Base-by-base conservation (phyloP, 1,140 invertebrate genomes). In the Cydia splendana region DNA sequence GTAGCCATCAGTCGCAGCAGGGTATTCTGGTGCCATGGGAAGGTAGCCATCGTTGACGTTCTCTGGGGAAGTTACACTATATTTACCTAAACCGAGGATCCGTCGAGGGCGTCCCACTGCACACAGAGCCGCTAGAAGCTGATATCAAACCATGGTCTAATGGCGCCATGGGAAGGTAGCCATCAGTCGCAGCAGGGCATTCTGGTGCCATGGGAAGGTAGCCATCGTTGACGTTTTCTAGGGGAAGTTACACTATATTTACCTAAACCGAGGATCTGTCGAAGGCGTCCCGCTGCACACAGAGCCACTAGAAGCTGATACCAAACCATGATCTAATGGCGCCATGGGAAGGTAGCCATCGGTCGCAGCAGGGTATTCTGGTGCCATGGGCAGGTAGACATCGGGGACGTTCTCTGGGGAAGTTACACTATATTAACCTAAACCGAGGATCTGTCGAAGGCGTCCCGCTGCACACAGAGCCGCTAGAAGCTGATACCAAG, bases 201-300 rank as follows among this genome's bases (percentile, higher is more conserved):
- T 78, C 84, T n/a, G 88, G 88, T 65, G 82, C 34, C 34, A 34
- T 34, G 34, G 34, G 34, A 5, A 34, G 34, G 34, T 34, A 34
- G 34, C 34, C 89, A 73, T 28, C 1, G 28, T 28, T 28, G 28
- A 28, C 30, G 2, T 34, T 34, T 34, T 73, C 75, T 34, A 0
- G 2, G 30, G 4, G 30, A 34, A 0, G 30, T 34, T 34, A 34
- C 28, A 34, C 30, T 34, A 34, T 6, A 34, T 34, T 79, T 38
- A 84, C 82, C 82, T 84, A 75, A 93, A 93, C 73, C 92, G 76
- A 4, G 91, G 87, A 80, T 93, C 91, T 4, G 89, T 93, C 73
- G 91, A 93, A 6, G 92, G 92, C 10, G 92, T 93, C 3, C 96
- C 96, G 13, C 96, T 96, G 34, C 96, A 96, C 0, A 96, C 94